A percentile compares a stretch with the other conserved stretches of the same genome.
These are phyloP conservation scores for Somateria mollissima DNA, from an alignment of 2,797 vertebrate genomes.

Conservation along the genomic window DNA sequence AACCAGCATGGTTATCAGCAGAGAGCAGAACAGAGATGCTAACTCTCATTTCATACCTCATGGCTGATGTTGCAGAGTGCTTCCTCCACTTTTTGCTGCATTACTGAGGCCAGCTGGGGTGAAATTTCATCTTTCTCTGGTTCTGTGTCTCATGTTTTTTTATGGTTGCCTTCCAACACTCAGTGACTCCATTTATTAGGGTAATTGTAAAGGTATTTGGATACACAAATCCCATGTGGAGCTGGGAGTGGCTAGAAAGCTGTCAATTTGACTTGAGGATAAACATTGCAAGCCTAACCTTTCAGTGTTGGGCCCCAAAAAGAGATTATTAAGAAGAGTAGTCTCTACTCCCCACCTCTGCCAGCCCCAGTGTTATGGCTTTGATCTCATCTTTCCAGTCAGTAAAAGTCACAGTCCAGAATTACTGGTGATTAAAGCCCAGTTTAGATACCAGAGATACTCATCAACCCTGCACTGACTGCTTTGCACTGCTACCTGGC, in stretches of 20 bases:
- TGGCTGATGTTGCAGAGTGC: not conserved
- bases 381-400: not conserved
- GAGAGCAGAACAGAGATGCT: not conserved
- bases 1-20: not conserved
- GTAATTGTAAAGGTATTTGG: conserved; percentile 5
- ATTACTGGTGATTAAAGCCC: not conserved
- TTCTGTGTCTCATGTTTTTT: not conserved
- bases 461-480: not conserved
- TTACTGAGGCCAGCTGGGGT: not conserved
- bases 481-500: not conserved
- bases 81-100: not conserved
- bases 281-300: not conserved
- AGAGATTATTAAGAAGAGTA: not conserved
- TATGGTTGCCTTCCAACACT: not conserved
- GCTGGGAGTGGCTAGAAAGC: not conserved
- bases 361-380: not conserved
- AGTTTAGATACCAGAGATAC: not conserved
- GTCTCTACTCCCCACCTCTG: not conserved
- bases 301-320: not conserved
- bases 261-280: not conserved
- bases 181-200: not conserved
- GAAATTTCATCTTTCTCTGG: not conserved
- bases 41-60: not conserved
- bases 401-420: not conserved
- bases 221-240: not conserved